phyloP scores from a whole-genome alignment of 2,888 invertebrate genomes.

The Sipha maydis region DNA sequence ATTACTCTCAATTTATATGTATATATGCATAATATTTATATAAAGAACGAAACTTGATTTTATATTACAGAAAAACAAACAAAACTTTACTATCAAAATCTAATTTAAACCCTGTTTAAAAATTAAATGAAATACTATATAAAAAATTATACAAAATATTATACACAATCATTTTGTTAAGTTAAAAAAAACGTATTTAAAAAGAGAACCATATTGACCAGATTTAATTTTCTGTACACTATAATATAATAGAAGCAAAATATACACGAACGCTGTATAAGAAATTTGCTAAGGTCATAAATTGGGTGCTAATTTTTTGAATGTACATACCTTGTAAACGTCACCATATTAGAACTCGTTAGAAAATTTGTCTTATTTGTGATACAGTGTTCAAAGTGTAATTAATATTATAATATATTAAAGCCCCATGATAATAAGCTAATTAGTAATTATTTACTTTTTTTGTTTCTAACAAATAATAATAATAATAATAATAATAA shows the following conservation, averaged over 20 bases:
- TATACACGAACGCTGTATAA: conserved; percentile 56
- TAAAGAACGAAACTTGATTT: conserved; percentile 47
- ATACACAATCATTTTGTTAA: conserved; percentile 56
- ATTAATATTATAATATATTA: conserved; percentile 49
- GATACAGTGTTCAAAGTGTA: conserved; percentile 50
- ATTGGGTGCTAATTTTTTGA: conserved; percentile 48
- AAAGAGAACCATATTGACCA: conserved; percentile 12
- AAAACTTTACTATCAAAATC: conserved; percentile 58
- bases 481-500: conserved; percentile 49
- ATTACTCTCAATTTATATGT: conserved; percentile 50
- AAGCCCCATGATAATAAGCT: conserved; percentile 59
- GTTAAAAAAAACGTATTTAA: conserved; percentile 23
- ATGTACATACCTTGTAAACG: conserved; percentile 61
- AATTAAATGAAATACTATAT: conserved; percentile 58
- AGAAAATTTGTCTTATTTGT: conserved; percentile 36
- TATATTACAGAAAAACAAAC: conserved; percentile 59
- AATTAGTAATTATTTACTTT: conserved; percentile 45
- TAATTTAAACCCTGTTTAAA: conserved; percentile 61
- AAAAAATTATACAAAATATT: conserved; percentile 60
- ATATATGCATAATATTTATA: conserved; percentile 52
- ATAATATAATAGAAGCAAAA: conserved; percentile 39
- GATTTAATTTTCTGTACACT: conserved; percentile 45
- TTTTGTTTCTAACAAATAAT: conserved; percentile 48
- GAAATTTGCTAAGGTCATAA: conserved; percentile 51
- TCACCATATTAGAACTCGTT: conserved; percentile 46